These are phyloP conservation scores for Pavo muticus DNA, from an alignment of 2,113 vertebrate genomes.

Conservation along the genomic window DNA sequence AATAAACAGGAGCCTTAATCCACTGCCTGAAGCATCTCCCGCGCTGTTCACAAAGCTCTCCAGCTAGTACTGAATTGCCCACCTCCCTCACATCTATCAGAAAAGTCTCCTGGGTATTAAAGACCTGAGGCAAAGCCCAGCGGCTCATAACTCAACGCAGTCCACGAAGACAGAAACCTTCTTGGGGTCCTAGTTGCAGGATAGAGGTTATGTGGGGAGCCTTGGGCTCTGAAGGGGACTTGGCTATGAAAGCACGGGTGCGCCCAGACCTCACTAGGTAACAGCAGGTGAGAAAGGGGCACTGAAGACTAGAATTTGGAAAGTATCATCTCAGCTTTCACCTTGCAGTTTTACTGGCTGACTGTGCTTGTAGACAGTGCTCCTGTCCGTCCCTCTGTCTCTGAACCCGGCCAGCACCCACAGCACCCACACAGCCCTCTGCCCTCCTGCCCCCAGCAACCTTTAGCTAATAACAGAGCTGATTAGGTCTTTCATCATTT, in stretches of 20 bases:
- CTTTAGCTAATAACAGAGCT: conserved; percentile 52
- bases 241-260: not conserved
- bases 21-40: not conserved
- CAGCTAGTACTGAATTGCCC: not conserved
- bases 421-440: conserved; percentile 23
- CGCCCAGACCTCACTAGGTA: not conserved
- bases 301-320: not conserved
- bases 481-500: conserved; percentile 73
- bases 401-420: conserved; percentile 9
- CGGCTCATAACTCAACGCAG: not conserved
- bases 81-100: not conserved
- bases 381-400: not conserved
- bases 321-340: not conserved
- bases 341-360: not conserved
- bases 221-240: not conserved
- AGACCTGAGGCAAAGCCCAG: not conserved
- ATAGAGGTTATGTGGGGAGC: not conserved
- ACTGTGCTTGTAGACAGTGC: not conserved
- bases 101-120: not conserved
- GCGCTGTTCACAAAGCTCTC: not conserved
- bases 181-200: rapidly evolving
- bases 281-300: not conserved
- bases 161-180: not conserved
- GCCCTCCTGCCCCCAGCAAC: conserved; percentile 1
- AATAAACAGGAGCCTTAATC: not conserved